Conservation (phyloP, 2,797 vertebrate genomes). For the Phataginus tetradactyla region DNA sequence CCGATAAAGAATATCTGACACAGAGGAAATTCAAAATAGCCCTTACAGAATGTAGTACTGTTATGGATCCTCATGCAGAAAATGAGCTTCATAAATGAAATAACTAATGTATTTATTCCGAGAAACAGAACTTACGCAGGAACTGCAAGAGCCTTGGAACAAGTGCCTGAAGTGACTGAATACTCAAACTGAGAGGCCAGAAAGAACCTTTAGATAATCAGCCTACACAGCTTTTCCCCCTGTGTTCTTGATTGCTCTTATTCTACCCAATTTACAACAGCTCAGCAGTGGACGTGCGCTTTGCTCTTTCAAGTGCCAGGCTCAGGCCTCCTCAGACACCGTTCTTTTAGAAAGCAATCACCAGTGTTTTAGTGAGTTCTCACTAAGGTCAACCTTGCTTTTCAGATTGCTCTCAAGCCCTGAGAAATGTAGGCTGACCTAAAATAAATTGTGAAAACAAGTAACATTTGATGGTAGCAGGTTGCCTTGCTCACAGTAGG, state of each 20-base stretch:
- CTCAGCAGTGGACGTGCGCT: conserved; percentile 20
- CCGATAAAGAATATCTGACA: conserved; percentile 51
- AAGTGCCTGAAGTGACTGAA: not conserved
- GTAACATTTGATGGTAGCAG: conserved; percentile 52
- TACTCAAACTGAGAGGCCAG: conserved; percentile 26
- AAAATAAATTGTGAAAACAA: conserved; percentile 71
- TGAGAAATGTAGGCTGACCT: conserved; percentile 65
- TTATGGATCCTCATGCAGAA: conserved; percentile 39
- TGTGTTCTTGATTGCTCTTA: conserved; percentile 66
- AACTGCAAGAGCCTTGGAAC: conserved; percentile 40
- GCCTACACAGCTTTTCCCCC: not conserved
- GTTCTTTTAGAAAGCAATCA: conserved; percentile 67
- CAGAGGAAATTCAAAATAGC: conserved; percentile 57
- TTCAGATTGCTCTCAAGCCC: conserved; percentile 62
- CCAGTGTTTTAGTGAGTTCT: conserved; percentile 56
- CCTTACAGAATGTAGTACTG: conserved; percentile 7
- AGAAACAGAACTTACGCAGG: conserved; percentile 48
- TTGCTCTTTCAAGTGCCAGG: conserved; percentile 59
- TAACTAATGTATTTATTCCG: conserved; percentile 49
- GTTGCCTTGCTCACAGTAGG: conserved; percentile 34
- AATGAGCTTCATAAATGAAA: conserved; percentile 63
- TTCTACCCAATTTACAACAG: conserved; percentile 62
- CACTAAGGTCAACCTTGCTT: conserved; percentile 59
- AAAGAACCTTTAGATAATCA: conserved; percentile 47
- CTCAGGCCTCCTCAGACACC: conserved; percentile 62